phyloP scores from a whole-genome alignment of 2,113 vertebrate genomes.

The Riparia riparia region DNA sequence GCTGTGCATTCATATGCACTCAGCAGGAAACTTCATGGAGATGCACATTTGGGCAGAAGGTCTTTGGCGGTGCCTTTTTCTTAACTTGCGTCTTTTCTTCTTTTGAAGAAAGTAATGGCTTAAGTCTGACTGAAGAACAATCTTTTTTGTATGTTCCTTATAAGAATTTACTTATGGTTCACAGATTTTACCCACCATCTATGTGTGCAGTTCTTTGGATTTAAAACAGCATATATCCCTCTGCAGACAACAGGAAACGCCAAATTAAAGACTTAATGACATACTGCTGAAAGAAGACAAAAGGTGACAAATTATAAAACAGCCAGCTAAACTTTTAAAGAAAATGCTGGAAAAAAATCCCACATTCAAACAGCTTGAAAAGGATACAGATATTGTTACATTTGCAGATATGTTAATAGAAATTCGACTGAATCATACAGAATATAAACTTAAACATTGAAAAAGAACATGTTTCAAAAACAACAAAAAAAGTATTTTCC shows the following conservation, averaged over 20 bases:
- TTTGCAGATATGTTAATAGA: slow-evolving; percentile 21
- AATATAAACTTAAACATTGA: slow-evolving; percentile 10
- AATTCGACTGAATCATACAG: background rate
- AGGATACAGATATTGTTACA: slow-evolving; percentile 35
- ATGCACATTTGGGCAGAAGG: slow-evolving; percentile 84
- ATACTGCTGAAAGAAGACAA: slow-evolving; percentile 77
- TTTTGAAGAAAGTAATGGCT: slow-evolving; percentile 89
- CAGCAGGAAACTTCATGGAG: slow-evolving; percentile 85
- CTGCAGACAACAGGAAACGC: slow-evolving; percentile 80
- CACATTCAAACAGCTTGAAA: slow-evolving; percentile 41
- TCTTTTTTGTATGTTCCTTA: slow-evolving; percentile 85
- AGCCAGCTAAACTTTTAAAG: slow-evolving; percentile 59
- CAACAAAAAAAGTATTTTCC: background rate
- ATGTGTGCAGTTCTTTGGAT: slow-evolving; percentile 76
- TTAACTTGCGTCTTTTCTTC: slow-evolving; percentile 89
- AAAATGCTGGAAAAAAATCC: slow-evolving; percentile 43
- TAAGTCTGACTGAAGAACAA: slow-evolving; percentile 85
- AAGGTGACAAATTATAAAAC: slow-evolving; percentile 80
- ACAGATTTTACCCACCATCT: slow-evolving; percentile 82
- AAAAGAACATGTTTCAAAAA: background rate
- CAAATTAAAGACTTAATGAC: slow-evolving; percentile 81
- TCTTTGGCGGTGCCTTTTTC: slow-evolving; percentile 84
- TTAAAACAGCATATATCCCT: slow-evolving; percentile 79
- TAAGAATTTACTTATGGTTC: slow-evolving; percentile 87
- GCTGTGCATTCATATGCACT: slow-evolving; percentile 83